Evolutionary conservation across 2,113 vertebrate genomes (phyloP), one percentile per base, ranked within the genome.

Genomic region (Eurypyga helias): DNA sequence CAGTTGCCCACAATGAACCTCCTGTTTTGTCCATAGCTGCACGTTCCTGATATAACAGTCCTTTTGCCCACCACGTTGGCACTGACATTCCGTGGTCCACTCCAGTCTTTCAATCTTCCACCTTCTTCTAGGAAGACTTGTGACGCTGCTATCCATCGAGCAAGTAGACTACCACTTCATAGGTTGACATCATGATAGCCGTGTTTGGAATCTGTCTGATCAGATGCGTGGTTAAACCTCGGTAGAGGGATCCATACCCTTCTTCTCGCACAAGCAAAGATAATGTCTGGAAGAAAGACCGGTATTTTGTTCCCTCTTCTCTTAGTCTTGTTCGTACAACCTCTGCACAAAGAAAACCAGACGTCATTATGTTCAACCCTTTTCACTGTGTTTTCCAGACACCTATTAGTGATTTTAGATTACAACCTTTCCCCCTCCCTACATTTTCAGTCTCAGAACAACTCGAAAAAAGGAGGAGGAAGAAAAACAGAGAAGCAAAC

Each of bases 201-300:
- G 99, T 99, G 98, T 99, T 99, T 91, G 99, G 99, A 96, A 99
- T 99, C 98, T 99, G 99, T 97, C 99, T 99, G 97, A 99, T 97
- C 55, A 99, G 98, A 65, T 99, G 99, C 11, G 99, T 99, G 61
- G 99, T 99, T 80, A 99, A 98, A 92, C 99, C 99, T 67, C 99
- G 98, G 98, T 99, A 99, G 51, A 99, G 99, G 17, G 99, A 98
- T 36, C 98, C 97, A 89, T 99, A 99, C 38, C 99, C 99, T 98
- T 99, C 99, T 98, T 99, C 99, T 88, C 97, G 98, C 80, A 99
- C 97, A 79, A 99, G 98, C 76, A 99, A 98, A 93, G 98, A 98
- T 3, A 99, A 87, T 34, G 99, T 99, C 97, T 99, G 99, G 97
- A 99, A 99, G 97, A 99, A 99, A 49, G 99, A 99, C 93, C 99